Percentiles rank a stretch among this genome's conserved stretches.
Conservation (phyloP, 2,797 vertebrate species). For the Austrolebias charrua region DNA sequence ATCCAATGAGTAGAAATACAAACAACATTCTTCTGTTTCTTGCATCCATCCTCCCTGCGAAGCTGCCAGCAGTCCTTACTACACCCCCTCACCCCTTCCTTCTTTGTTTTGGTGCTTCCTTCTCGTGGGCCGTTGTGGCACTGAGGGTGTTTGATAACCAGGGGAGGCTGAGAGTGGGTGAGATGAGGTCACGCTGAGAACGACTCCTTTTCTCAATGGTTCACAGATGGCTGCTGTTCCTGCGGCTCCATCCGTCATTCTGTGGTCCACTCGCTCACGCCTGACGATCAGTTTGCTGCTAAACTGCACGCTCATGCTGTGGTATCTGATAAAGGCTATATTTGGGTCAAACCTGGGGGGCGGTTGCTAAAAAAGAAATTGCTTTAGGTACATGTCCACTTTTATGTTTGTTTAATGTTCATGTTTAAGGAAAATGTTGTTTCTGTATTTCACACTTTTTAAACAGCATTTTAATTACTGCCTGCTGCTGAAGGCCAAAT, state of each 20-base stretch:
- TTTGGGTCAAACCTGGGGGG: constrained; percentile 47
- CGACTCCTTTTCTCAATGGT: constrained; percentile 48
- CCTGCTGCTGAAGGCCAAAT: too few relatives aligned
- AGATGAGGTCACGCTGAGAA: constrained; percentile 38
- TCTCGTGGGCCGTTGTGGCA: constrained; percentile 19
- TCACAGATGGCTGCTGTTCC: constrained; percentile 41
- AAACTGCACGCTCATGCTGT: constrained; percentile 60
- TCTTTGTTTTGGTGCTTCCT: constrained; percentile 35
- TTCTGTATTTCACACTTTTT: too few relatives aligned
- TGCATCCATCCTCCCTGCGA: constrained; percentile 42
- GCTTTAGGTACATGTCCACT: background rate
- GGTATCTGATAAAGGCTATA: constrained; percentile 72
- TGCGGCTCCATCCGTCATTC: constrained; percentile 54
- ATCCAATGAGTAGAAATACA: constrained; percentile 50
- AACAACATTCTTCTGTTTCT: constrained; percentile 18
- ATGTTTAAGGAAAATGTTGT: background rate
- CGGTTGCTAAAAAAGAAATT: background rate
- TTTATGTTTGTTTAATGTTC: too few relatives aligned
- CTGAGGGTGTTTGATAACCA: constrained; percentile 62
- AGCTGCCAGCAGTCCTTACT: constrained; percentile 16
- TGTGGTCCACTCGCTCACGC: constrained; percentile 61
- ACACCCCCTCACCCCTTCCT: constrained; percentile 33
- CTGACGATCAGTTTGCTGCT: constrained; percentile 22
- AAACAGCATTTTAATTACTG: too few relatives aligned
- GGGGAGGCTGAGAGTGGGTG: constrained; percentile 33